Evolutionary conservation across 1,140 invertebrate species (phyloP), one percentile per base, ranked within the genome.

Genomic region (Paraescarpia echinospica): DNA sequence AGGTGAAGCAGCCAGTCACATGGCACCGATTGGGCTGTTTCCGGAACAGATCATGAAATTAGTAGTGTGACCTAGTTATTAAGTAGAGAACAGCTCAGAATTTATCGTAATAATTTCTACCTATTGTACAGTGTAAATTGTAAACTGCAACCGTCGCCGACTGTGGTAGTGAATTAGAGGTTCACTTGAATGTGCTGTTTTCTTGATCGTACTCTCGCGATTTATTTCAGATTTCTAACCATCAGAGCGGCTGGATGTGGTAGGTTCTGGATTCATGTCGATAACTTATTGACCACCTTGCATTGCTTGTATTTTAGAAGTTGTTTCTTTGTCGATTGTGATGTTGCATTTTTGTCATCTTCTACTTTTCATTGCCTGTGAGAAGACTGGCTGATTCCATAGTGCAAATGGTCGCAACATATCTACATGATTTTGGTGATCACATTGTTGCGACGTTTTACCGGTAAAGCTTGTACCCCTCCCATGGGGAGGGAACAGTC

Each of bases 91-190:
- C 59, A 77, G 59, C 59, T 77, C 59, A 77, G 18, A 77, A 77
- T 77, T 77, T 77, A 77, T 77, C 22, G 14, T 77, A 77, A 77
- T 77, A 27, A 12, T 77, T 77, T 77, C 18, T 77, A 77, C 59
- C 27, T 77, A 77, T 77, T 77, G 59, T 77, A 77, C 59, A 77
- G 59, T 77, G 59, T 77, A 77, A 77, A 77, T 77, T 77, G 59
- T 77, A 27, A 18, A 27, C 59, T 77, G 22, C 59, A 77, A 22
- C 59, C 27, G 59, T 27, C 27, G 59, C 59, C 59, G 22, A 18
- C 18, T 8, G 48, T 51, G 8, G 59, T 4, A 77, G 59, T 77
- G 12, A 77, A 27, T 77, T 77, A 77, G 59, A 5, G 59, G 59
- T 77, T 77, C 59, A 77, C 27, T 6, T 77, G 59, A 77, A 77